Evolutionary conservation across 2,113 vertebrate species (phyloP), one percentile per base, ranked within the genome.

Genomic region (Verasper variegatus): DNA sequence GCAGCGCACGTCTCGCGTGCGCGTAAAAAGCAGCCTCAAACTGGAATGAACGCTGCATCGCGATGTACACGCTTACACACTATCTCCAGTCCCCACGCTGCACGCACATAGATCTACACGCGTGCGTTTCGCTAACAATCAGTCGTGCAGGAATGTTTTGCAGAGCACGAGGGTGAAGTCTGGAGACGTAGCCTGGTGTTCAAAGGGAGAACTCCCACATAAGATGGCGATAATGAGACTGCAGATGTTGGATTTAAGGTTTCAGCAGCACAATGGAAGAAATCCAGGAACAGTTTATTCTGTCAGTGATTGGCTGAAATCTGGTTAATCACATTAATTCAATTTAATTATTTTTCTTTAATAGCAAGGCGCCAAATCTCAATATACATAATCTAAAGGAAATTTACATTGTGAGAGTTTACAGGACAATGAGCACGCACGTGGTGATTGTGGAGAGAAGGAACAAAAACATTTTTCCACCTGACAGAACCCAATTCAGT

Each of bases 151-250:
- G 12, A 13, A 52, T 27, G 5, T 17, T 61, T 3, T 13, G 20
- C 3, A 7, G n/a, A 23, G 27, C 31, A 31, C 31, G 31, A 7
- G 7, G 31, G 31, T 31, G 31, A 31, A 31, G 31, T 31, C 5
- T 31, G 31, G 31, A 31, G 31, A 31, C 12, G 40, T 12, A 42
- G 40, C 40, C 40, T 13, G 40, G 40, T 42, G 40, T 42, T 42
- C 11, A 13, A 1, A 13, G 11, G 0, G 11, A 42, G 40, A 42
- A 13, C 40, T 13, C 40, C 40, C 40, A 42, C 40, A 42, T 42
- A 42, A 42, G 40, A 42, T 42, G 76, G 76, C 23, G 79, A 77
- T 89, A 84, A 87, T 87, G 88, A 84, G 66, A 67, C 83, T 90
- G 88, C 86, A 81, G 90, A 79, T 72, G n/a, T 84, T 79, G 68